Conservation (phyloP, 2,888 invertebrate species). For the Drosophila anomelani region DNA sequence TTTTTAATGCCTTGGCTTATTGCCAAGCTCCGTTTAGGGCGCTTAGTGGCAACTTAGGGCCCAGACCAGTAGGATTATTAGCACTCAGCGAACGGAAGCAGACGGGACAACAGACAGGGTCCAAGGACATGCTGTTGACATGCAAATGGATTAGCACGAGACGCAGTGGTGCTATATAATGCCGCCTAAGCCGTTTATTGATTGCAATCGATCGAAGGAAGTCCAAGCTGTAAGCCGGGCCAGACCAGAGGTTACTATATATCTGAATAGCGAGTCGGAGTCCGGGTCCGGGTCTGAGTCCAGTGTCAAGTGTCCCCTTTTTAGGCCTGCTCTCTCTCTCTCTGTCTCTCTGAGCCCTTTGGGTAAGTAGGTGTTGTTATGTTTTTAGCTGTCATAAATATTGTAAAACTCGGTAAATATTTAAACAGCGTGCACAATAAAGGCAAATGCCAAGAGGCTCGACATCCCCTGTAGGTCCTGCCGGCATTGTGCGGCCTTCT, state of each 20-base stretch:
- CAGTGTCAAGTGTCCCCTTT: conserved; percentile 72
- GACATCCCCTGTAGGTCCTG: conserved; percentile 2
- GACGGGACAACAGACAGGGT: not conserved
- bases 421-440: conserved; percentile 77
- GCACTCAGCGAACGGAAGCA: conserved; percentile 38
- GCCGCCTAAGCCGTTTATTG: conserved; percentile 77
- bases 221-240: conserved; percentile 47
- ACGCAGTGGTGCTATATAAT: conserved; percentile 58
- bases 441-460: conserved; percentile 75
- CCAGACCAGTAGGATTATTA: conserved; percentile 47
- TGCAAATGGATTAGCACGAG: conserved; percentile 71
- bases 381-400: conserved; percentile 80
- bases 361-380: conserved; percentile 73
- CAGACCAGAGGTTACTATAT: not conserved
- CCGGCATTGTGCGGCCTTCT: conserved; percentile 34
- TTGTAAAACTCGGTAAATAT: conserved; percentile 79
- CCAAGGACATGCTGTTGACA: conserved; percentile 61
- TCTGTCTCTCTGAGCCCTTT: conserved; percentile 15
- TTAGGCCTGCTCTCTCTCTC: not conserved
- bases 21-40: conserved; percentile 71
- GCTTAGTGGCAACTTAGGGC: conserved; percentile 69
- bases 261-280: not conserved
- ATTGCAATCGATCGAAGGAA: conserved; percentile 70
- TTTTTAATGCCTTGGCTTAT: conserved; percentile 75
- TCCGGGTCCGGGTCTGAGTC: conserved; percentile 5